Base-by-base conservation (phyloP, 2,888 invertebrate genomes). In the Mythimna lalbum region DNA sequence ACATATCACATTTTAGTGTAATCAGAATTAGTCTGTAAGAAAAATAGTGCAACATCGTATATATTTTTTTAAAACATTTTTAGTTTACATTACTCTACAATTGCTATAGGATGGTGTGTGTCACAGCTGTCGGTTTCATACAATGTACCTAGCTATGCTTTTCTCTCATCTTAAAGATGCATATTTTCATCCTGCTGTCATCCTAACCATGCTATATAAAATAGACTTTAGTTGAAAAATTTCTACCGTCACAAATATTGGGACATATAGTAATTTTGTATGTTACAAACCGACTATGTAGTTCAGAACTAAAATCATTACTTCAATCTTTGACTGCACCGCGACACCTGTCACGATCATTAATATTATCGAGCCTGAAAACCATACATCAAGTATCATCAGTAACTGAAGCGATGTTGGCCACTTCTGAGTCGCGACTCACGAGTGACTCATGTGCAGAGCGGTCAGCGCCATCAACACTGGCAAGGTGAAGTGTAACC, bases 401-500 rank as follows among this genome's bases (percentile, higher is more conserved):
- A 83, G 82, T 73, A 80, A 79, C 73, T 80, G 80, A 77, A 82
- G 84, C 74, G 82, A 63, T 69, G 56, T 79, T 81, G 79, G 83
- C 81, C 78, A 82, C 82, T 80, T 70, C 74, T 88, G 80, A 84
- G 76, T 81, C 78, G 76, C 70, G 59, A 81, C 82, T 82, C 85
- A 87, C 72, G 76, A 84, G 81, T 95, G 95, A 95, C 85, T 94
- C 94, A 95, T 78, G 59, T 80, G 76, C 80, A 76, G 76, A 75
- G 87, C 91, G 93, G 92, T 93, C 93, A 95, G 93, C 95, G 95
- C 95, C 95, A 95, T 93, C 95, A 95, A 90, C 88, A 84, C 85
- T 83, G 83, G 89, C 95, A 95, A 95, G 95, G 95, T 95, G 95
- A 95, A 94, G 93, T 93, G 92, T 94, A 93, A 93, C 89, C 83